Percentiles rank a stretch among this genome's conserved stretches.
Conservation (phyloP, 2,113 vertebrate genomes). For the Ptilonorhynchus violaceus region DNA sequence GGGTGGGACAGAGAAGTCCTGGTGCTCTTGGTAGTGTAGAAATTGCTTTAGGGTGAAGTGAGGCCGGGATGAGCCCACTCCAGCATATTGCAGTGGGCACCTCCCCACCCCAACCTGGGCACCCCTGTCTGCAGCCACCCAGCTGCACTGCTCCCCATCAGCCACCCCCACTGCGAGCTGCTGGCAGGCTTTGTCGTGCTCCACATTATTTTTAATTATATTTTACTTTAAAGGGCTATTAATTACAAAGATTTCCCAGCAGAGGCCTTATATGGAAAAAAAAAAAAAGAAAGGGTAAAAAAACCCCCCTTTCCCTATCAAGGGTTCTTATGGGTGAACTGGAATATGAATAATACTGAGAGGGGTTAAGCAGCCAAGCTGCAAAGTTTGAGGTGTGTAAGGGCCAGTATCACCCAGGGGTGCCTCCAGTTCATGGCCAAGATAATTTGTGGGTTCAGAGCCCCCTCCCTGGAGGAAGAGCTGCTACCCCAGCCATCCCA, state of each 20-base stretch:
- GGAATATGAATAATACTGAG: not conserved
- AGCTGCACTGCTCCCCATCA: not conserved
- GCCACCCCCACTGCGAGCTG: not conserved
- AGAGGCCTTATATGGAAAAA: not conserved
- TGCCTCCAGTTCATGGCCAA: not conserved
- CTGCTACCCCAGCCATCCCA: not conserved
- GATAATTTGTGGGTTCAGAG: fast-evolving
- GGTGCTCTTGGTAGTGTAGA: not conserved
- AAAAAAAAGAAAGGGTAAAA: not conserved
- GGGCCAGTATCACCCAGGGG: not conserved
- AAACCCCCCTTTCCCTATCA: not conserved
- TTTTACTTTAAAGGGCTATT: constrained; percentile 46
- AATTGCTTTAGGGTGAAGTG: not conserved
- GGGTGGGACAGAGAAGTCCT: not conserved
- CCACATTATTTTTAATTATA: constrained; percentile 34
- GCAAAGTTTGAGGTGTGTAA: not conserved
- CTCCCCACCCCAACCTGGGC: fast-evolving
- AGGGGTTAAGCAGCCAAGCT: not conserved
- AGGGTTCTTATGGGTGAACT: not conserved
- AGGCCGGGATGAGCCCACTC: not conserved
- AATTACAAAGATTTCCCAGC: constrained; percentile 48
- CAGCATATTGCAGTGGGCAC: fast-evolving
- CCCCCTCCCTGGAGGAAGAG: not conserved
- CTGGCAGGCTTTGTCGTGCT: not conserved
- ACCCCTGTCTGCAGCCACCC: not conserved